A percentile compares a stretch with the other conserved stretches of the same genome.
Evolutionary conservation across 2,888 invertebrate genomes (phyloP).

Genomic region (Tachina grossa): DNA sequence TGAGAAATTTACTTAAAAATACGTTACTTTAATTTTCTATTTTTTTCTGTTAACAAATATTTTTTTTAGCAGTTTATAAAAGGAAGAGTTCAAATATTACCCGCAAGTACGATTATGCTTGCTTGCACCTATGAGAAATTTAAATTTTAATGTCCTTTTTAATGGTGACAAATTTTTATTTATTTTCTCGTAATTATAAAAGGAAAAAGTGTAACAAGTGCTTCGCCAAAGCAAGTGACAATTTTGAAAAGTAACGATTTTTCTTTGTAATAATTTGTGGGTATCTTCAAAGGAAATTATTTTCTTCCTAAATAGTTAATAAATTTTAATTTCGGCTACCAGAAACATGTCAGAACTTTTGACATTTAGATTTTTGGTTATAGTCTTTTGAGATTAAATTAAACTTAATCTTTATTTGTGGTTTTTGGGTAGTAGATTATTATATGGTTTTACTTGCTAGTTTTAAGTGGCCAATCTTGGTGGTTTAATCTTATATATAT

Average conservation of each 20-base stretch:
- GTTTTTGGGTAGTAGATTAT: too few species aligned
- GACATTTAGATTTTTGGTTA: too few species aligned
- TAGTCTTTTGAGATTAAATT: too few species aligned
- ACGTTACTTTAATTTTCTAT: constrained; percentile 67
- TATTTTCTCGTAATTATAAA: constrained; percentile 9
- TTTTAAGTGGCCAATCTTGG: too few species aligned
- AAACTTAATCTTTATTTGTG: too few species aligned
- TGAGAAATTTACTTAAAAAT: constrained; percentile 68
- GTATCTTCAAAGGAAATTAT: not conserved
- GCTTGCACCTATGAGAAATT: not conserved
- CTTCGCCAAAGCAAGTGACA: not conserved
- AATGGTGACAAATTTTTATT: constrained; percentile 2
- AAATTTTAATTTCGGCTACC: too few species aligned
- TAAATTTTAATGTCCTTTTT: constrained; percentile 58
- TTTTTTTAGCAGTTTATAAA: constrained; percentile 13
- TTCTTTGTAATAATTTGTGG: not conserved
- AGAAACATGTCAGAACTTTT: too few species aligned
- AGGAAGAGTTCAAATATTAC: constrained; percentile 49
- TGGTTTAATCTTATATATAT: too few species aligned
- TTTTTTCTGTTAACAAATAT: constrained; percentile 19
- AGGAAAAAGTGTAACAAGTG: constrained; percentile 7
- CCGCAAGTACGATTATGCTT: not conserved
- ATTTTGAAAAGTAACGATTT: constrained; percentile 13
- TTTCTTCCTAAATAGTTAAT: too few species aligned
- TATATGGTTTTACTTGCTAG: too few species aligned